Percentiles rank a stretch among this genome's conserved stretches.
Conservation (phyloP, 2,888 invertebrate species). For the Dasysyrphus tricinctus region DNA sequence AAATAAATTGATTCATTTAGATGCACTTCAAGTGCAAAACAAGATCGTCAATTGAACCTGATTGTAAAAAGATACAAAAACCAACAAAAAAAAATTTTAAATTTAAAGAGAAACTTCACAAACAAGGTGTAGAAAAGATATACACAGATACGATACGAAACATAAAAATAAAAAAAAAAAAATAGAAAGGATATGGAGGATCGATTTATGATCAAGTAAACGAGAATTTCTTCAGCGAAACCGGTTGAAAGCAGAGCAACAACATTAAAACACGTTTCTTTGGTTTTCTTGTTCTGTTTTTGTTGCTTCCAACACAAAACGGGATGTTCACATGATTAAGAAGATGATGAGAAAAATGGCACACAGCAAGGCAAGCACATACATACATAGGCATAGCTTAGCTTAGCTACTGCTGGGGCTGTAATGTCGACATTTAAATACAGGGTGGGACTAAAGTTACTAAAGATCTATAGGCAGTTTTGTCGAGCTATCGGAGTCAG, state of each 20-base stretch:
- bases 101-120: conserved; percentile 38
- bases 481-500: too few species aligned
- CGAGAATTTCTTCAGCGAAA: conserved; percentile 62
- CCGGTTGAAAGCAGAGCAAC: conserved; percentile 74
- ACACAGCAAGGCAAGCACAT: conserved; percentile 40
- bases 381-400: not conserved
- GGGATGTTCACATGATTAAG: conserved; percentile 76
- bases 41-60: conserved; percentile 22
- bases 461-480: not conserved
- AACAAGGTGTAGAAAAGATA: conserved; percentile 44
- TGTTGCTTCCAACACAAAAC: conserved; percentile 64
- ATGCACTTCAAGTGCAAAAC: conserved; percentile 30
- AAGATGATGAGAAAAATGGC: conserved; percentile 67
- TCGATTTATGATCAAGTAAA: conserved; percentile 74
- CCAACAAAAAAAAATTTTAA: conserved; percentile 10
- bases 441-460: not conserved
- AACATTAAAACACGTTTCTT: conserved; percentile 65
- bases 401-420: not conserved
- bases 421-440: not conserved
- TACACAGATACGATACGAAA: not conserved
- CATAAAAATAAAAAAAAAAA: conserved; percentile 41
- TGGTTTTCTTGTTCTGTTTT: conserved; percentile 58
- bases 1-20: conserved; percentile 65
- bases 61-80: conserved; percentile 12
- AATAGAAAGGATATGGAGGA: conserved; percentile 71